These are phyloP conservation scores for Polypterus senegalus DNA, from an alignment of 2,113 vertebrate species.

Conservation along the genomic window DNA sequence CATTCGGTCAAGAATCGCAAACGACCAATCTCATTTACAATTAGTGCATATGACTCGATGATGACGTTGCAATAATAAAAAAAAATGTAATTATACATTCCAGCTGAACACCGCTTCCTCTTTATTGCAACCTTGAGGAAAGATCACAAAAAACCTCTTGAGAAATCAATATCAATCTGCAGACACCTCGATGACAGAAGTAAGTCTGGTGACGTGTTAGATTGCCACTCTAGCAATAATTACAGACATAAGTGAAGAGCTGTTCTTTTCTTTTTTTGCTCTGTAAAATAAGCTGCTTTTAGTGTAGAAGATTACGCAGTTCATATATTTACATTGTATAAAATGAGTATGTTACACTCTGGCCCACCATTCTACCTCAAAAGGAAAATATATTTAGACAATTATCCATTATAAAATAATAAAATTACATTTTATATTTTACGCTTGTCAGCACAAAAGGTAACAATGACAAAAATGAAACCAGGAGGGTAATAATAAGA, in stretches of 20 bases:
- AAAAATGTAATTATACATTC: slow-evolving; percentile 16
- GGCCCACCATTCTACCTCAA: no score
- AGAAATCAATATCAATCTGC: slow-evolving; percentile 8
- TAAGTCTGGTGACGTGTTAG: slow-evolving; percentile 12
- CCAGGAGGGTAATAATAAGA: no score
- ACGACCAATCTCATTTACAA: slow-evolving; percentile 12
- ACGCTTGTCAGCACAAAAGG: no score
- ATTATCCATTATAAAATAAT: no score
- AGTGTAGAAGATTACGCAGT: neutral
- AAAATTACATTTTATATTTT: no score
- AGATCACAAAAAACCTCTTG: neutral
- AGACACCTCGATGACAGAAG: slow-evolving; percentile 9
- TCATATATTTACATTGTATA: no score
- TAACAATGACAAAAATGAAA: no score
- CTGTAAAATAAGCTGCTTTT: neutral
- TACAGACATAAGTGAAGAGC: slow-evolving; percentile 14
- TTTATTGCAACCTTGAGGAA: slow-evolving; percentile 1
- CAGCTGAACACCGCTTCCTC: neutral
- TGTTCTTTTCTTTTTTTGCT: neutral
- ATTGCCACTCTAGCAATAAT: slow-evolving; percentile 16
- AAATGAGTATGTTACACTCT: no score
- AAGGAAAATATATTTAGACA: no score
- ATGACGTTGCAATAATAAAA: slow-evolving; percentile 15
- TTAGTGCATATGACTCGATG: slow-evolving; percentile 11
- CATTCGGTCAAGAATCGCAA: slow-evolving; percentile 1